Evolutionary conservation across 2,888 invertebrate species (phyloP).

Genomic region (Pterostichus madidus): DNA sequence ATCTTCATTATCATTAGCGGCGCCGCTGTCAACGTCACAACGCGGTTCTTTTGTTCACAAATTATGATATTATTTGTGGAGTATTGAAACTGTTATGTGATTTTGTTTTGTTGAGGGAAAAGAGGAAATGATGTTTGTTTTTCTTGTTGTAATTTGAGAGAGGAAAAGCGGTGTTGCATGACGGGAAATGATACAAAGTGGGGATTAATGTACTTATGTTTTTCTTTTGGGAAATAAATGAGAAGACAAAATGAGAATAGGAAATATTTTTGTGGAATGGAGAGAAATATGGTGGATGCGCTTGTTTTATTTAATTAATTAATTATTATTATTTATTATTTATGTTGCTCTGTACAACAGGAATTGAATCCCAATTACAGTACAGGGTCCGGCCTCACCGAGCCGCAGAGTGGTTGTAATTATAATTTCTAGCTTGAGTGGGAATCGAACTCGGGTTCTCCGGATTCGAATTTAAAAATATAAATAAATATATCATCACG

Average conservation of each 20-base stretch:
- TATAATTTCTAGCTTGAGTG: too few species aligned
- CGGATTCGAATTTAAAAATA: too few species aligned
- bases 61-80: slow-evolving; percentile 1
- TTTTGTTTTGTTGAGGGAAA: slow-evolving; percentile 13
- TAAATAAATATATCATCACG: too few species aligned
- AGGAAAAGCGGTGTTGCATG: slow-evolving; percentile 26
- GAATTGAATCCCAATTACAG: too few species aligned
- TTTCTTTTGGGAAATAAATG: background rate
- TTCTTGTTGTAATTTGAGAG: slow-evolving; percentile 8
- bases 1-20: slow-evolving; percentile 61
- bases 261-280: background rate
- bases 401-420: too few species aligned
- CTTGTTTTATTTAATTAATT: background rate
- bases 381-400: too few species aligned
- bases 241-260: background rate
- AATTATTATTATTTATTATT: too few species aligned
- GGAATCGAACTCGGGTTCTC: too few species aligned
- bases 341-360: too few species aligned
- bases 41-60: slow-evolving; percentile 11
- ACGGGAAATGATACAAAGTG: slow-evolving; percentile 3
- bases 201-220: slow-evolving; percentile 12
- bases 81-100: background rate
- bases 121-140: slow-evolving; percentile 21
- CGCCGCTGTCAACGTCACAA: background rate
- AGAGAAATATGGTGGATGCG: background rate